Conservation (phyloP, 2,113 vertebrate genomes). For the Isurus oxyrinchus region DNA sequence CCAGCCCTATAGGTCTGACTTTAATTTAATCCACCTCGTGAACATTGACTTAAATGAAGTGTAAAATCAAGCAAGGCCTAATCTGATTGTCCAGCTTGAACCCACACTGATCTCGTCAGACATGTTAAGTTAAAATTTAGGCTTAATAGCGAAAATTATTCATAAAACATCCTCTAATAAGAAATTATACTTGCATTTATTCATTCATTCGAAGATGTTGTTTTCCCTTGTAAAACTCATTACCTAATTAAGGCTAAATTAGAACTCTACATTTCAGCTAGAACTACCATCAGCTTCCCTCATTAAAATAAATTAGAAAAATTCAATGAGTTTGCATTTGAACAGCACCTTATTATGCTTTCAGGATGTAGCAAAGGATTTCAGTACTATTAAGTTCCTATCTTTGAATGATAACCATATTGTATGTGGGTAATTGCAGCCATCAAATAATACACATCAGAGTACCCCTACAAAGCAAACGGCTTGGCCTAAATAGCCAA, state of each 20-base stretch:
- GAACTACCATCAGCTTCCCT: not conserved
- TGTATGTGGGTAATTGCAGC: not conserved
- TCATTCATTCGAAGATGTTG: not conserved
- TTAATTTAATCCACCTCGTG: not conserved
- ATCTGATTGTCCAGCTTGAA: not conserved
- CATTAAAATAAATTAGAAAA: not conserved
- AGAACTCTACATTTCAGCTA: not conserved
- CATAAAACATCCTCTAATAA: not conserved
- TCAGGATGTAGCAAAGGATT: not conserved
- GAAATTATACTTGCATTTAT: not conserved
- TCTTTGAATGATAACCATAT: not conserved
- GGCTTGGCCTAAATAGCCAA: too few species aligned
- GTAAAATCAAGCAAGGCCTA: not conserved
- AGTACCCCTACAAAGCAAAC: not conserved
- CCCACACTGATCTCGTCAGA: not conserved
- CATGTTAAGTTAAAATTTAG: not conserved
- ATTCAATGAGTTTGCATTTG: not conserved
- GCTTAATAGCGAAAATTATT: not conserved
- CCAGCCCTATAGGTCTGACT: not conserved
- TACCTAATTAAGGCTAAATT: not conserved
- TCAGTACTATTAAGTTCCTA: not conserved
- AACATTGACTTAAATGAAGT: not conserved
- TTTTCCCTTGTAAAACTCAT: not conserved
- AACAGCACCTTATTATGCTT: not conserved
- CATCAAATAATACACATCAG: not conserved